A percentile compares a stretch with the other conserved stretches of the same genome.
Conservation (phyloP, 2,113 vertebrate species). For the Ailurus styani region DNA sequence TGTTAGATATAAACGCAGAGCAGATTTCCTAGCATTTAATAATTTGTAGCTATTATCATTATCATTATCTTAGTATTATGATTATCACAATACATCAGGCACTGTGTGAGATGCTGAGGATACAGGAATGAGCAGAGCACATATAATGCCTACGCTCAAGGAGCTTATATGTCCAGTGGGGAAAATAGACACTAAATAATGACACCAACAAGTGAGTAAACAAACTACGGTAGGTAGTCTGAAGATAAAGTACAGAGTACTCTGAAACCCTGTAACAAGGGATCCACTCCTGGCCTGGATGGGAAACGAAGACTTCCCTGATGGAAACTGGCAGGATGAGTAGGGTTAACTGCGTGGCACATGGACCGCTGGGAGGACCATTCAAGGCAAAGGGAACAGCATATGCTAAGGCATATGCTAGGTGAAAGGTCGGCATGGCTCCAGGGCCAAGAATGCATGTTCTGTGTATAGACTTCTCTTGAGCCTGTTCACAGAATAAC, state of each 20-base stretch:
- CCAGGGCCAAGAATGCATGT: neutral
- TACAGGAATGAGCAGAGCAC: neutral
- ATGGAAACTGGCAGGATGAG: neutral
- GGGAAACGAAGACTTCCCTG: neutral
- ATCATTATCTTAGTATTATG: neutral
- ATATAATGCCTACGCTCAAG: neutral
- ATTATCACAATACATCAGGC: neutral
- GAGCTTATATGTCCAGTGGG: neutral
- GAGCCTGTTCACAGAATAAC: neutral
- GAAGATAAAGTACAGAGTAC: neutral
- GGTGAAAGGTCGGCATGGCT: neutral
- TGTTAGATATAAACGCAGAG: neutral
- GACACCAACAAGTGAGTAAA: neutral
- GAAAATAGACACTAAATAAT: neutral
- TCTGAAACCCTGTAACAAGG: neutral
- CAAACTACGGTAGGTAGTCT: neutral
- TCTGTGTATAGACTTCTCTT: neutral
- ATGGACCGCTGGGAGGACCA: fast-evolving
- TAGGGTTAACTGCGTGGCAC: too few species aligned
- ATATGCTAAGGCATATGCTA: neutral
- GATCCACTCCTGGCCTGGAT: neutral
- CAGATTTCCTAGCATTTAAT: neutral
- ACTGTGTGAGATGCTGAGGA: neutral
- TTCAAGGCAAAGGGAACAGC: neutral
- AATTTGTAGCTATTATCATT: neutral